These are phyloP conservation scores for Drusus annulatus DNA, from an alignment of 1,140 invertebrate genomes.

Conservation along the genomic window DNA sequence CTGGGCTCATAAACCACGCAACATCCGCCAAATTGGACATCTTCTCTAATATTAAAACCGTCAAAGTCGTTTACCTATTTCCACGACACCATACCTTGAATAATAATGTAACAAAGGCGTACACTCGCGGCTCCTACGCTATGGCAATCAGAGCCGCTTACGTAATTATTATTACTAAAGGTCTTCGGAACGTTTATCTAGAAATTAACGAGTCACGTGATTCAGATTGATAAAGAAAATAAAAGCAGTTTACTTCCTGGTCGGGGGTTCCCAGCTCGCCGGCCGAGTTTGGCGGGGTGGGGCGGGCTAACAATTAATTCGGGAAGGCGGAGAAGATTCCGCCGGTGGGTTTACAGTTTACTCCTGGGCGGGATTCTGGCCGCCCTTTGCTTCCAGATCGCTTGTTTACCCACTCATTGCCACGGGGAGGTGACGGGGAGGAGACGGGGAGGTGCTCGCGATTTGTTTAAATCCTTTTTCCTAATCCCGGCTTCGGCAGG, in stretches of 20 bases:
- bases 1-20: background rate
- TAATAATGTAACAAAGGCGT: background rate
- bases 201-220: too few species aligned
- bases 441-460: background rate
- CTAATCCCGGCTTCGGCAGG: background rate
- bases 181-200: too few species aligned
- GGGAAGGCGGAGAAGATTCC: background rate
- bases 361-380: background rate
- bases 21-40: too few species aligned
- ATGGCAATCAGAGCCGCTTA: too few species aligned
- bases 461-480: constrained; percentile 1
- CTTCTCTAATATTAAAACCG: too few species aligned
- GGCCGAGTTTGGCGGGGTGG: background rate
- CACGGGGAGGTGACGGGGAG: background rate
- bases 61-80: too few species aligned
- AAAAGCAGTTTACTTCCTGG: too few species aligned
- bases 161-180: too few species aligned
- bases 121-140: too few species aligned
- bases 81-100: too few species aligned
- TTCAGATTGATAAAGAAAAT: too few species aligned
- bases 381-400: background rate
- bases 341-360: background rate
- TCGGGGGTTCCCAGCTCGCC: too few species aligned
- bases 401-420: background rate
- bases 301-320: constrained; percentile 3